Percentiles rank a stretch among this genome's conserved stretches.
Evolutionary conservation across 1,140 invertebrate genomes (phyloP).

Genomic region (Drosophila erecta): DNA sequence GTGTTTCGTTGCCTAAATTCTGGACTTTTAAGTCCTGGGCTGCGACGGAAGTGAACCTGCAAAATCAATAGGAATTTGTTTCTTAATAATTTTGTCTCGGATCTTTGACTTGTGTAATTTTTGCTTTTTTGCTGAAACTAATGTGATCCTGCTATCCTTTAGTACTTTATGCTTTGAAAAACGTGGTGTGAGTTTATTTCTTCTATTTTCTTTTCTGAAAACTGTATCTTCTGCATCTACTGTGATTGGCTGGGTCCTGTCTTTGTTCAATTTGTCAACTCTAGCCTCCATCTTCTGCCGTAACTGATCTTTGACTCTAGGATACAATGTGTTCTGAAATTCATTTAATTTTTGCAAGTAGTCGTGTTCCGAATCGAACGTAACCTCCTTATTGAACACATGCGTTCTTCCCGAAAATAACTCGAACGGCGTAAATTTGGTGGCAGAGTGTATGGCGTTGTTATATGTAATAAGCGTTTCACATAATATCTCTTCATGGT

Average conservation of each 20-base stretch:
- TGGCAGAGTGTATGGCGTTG: too few relatives aligned
- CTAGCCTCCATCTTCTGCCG: background rate
- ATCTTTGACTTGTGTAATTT: constrained; percentile 1
- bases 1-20: background rate
- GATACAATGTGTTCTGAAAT: too few relatives aligned
- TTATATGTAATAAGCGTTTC: too few relatives aligned
- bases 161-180: constrained; percentile 11
- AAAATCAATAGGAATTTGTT: too few relatives aligned
- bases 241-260: background rate
- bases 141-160: background rate
- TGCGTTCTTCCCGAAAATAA: too few relatives aligned
- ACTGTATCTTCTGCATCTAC: background rate
- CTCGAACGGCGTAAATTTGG: too few relatives aligned
- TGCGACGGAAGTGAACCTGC: too few relatives aligned
- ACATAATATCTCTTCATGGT: too few relatives aligned
- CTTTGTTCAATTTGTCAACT: constrained; percentile 5
- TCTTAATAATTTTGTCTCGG: background rate
- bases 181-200: constrained; percentile 8
- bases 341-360: too few relatives aligned
- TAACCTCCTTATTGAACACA: too few relatives aligned
- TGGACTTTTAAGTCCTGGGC: constrained; percentile 6
- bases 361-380: too few relatives aligned
- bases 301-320: too few relatives aligned
- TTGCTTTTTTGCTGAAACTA: constrained; percentile 2
- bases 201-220: constrained; percentile 7